Evolutionary conservation across 2,888 invertebrate species (phyloP), one percentile per base, ranked within the genome.

Genomic region (Caenorhabditis sp.): DNA sequence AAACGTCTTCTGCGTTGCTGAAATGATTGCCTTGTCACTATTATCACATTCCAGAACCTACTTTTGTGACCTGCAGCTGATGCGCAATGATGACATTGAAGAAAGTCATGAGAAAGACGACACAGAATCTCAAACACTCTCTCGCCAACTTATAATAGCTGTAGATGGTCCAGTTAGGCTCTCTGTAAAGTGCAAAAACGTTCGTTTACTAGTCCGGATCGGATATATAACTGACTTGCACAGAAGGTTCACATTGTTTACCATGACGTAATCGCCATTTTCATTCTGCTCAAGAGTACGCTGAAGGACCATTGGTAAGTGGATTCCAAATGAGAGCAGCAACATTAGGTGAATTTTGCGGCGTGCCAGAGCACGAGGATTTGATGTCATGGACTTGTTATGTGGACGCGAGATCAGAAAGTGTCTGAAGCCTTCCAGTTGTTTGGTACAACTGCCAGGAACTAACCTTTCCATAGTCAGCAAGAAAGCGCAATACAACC

Each of bases 381-480:
- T 75, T 7, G 35, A 22, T n/a, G n/a, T n/a, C 0, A 59, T 45
- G 11, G 73, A 52, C 26, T 65, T 73, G 2, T 41, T 37, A 52
- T 86, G 82, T 1, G 87, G 87, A 1, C 82, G 76, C 5, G 82
- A 62, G 37, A 87, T 82, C 15, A 87, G 71, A 11, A 82, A 48
- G 59, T 84, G 87, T 35, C 87, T 86, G 68, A 8, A 80, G 61
- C 5, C 15, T 13, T n/a, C n/a, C n/a, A n/a, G n/a, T n/a, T n/a
- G n/a, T n/a, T n/a, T n/a, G n/a, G n/a, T n/a, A n/a, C n/a, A n/a
- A n/a, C n/a, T n/a, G n/a, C n/a, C n/a, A n/a, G n/a, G n/a, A n/a
- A n/a, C n/a, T n/a, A n/a, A 86, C 83, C 88, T 65, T 73, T 89
- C 88, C 6, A 89, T 48, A 9, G 88, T 88, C 3, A 89, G 82